Base-by-base conservation (phyloP, 2,113 vertebrate genomes). In the Regulus satrapa region DNA sequence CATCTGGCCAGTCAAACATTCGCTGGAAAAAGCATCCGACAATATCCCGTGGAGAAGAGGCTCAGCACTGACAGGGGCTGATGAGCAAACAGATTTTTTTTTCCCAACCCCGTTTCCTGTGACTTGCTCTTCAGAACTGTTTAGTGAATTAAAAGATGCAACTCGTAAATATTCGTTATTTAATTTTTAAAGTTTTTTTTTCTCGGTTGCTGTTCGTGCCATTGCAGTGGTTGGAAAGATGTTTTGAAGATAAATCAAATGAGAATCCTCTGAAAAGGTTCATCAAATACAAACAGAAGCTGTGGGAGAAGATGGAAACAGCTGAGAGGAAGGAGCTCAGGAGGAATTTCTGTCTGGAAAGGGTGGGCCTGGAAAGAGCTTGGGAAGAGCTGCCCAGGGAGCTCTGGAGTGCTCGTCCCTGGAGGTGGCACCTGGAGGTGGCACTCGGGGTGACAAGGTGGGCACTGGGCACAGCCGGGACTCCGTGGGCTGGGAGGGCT, bases 1-100 rank as follows among this genome's bases (percentile, higher is more conserved):
- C 72, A 91, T 95, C 84, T 68, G 86, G 69, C 74, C 90, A 95
- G 93, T 93, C 48, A 73, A 92, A 92, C 74, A 61, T 88, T 13
- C 69, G 68, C 93, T 97, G 93, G 94, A 95, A 94, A 96, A 92
- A 77, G 41, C 86, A 90, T 85, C 77, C 82, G 85, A 95, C 76
- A 62, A 69, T 73, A 48, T 90, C 90, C 85, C 58, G 77, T 80
- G 89, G 92, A 94, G 93, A 87, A 79, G 71, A 66, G 84, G 91
- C 93, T 92, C 67, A 63, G 83, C 76, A 59, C 80, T 88, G 76
- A 94, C 90, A 91, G 82, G 43, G 38, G 13, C 59, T 90, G 89
- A 85, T 46, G 90, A 96, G 94, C 80, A 85, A 85, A 89, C 2
- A 80, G 79, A 68, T 91, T 91, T 95, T 86, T 85, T 91, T 91